Conservation (phyloP, 1,140 invertebrate genomes). For the Aphis craccivora region DNA sequence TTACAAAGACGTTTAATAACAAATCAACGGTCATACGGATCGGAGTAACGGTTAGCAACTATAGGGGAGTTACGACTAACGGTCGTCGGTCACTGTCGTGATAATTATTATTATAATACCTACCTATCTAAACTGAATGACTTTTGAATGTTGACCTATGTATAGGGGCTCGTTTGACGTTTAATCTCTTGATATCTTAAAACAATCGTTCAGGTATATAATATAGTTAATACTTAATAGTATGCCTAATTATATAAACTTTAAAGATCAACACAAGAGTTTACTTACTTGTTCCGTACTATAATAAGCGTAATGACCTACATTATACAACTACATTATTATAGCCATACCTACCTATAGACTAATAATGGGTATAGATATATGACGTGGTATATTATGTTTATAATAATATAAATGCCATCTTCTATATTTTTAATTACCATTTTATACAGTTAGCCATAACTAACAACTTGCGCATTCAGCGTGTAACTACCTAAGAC, state of each 20-base stretch:
- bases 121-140: neutral
- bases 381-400: neutral
- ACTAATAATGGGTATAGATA: neutral
- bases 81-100: neutral
- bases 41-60: neutral
- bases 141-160: neutral
- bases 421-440: neutral
- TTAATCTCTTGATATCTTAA: neutral
- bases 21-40: neutral
- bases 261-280: neutral
- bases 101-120: neutral
- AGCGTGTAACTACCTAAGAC: neutral
- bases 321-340: neutral
- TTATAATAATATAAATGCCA: neutral
- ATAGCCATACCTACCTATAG: neutral
- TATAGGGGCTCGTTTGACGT: neutral
- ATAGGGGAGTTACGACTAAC: neutral
- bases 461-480: slow-evolving; percentile 13
- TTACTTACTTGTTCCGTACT: neutral
- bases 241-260: neutral
- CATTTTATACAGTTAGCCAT: slow-evolving; percentile 1
- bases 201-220: neutral
- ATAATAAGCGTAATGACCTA: neutral
- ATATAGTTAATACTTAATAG: neutral
- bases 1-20: neutral